Base-by-base conservation (phyloP, 2,113 vertebrate species). In the Chaetodon trifascialis region DNA sequence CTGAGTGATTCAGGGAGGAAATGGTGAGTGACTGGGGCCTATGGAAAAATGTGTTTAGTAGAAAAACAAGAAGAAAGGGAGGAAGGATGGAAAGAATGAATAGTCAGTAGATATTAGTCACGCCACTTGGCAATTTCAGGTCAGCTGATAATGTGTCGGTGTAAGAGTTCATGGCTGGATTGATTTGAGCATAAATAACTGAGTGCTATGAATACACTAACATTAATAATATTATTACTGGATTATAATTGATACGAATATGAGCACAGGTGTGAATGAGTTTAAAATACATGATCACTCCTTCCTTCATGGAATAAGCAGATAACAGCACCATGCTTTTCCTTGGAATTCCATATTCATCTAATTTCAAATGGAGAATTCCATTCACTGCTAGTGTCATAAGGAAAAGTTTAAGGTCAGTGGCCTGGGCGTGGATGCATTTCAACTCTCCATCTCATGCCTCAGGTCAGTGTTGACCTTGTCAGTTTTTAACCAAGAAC, bases 1-100 rank as follows among this genome's bases (percentile, higher is more conserved):
- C 0, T 82, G 66, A 79, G 40, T 89, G 66, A 89, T 86, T 91
- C 64, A 82, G 73, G 71, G 58, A 91, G 79, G 84, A 83, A 89
- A 85, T 85, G 65, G 15, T 81, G 56, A 89, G 56, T 78, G 52
- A 44, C 40, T 46, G 34, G 34, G 42, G 58, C 19, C 62, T 58
- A 54, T 81, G 80, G 78, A 80, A 84, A 82, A 74, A 80, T 59
- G 34, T 49, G 56, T 86, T 86, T 70, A 52, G 64, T 67, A 73
- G 59, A 79, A 76, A 72, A 86, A 84, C 83, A 75, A 69, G 66
- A 58, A 58, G 56, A 40, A 25, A 58, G 8, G n/a, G 51, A 79
- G 65, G 49, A 84, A 68, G 36, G 51, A 71, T 84, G 55, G 75
- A 86, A 84, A 82, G 54, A 79, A 78, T 76, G 59, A 77, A 65